Percentiles rank a stretch among this genome's conserved stretches.
Conservation (phyloP, 1,140 invertebrate species). For the Pollicipes pollicipes region DNA sequence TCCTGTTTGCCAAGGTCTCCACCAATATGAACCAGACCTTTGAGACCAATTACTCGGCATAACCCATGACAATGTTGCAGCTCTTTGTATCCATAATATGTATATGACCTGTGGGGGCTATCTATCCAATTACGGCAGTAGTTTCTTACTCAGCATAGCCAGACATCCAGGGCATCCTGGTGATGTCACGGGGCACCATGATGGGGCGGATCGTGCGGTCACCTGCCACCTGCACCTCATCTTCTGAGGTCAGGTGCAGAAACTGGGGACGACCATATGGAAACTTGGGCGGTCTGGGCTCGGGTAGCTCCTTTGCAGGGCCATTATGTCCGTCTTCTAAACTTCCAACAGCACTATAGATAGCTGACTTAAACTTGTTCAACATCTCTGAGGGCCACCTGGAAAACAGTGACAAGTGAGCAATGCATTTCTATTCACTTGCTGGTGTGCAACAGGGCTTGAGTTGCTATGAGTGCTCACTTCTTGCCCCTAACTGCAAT, state of each 20-base stretch:
- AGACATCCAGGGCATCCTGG: slow-evolving; percentile 47
- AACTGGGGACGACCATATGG: slow-evolving; percentile 57
- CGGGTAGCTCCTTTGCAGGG: too few relatives aligned
- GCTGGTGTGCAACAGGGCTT: too few relatives aligned
- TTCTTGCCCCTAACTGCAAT: too few relatives aligned
- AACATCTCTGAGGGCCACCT: background rate
- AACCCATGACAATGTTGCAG: too few relatives aligned
- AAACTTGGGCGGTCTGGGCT: slow-evolving; percentile 19
- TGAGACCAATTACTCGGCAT: too few relatives aligned
- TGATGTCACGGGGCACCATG: slow-evolving; percentile 54
- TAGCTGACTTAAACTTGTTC: background rate
- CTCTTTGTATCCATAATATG: too few relatives aligned
- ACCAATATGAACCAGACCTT: too few relatives aligned
- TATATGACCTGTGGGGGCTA: too few relatives aligned
- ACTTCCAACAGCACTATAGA: background rate
- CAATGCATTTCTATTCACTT: too few relatives aligned
- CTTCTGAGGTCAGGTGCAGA: slow-evolving; percentile 45
- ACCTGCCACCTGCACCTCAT: slow-evolving; percentile 51
- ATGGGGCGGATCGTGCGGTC: slow-evolving; percentile 60
- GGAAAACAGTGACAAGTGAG: too few relatives aligned
- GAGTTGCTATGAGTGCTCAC: too few relatives aligned
- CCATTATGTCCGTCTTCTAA: background rate
- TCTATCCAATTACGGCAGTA: background rate
- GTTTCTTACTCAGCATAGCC: slow-evolving; percentile 53
- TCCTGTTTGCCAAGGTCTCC: too few relatives aligned